Base-by-base conservation (phyloP, 2,113 vertebrate genomes). In the Macaca fascicularis region DNA sequence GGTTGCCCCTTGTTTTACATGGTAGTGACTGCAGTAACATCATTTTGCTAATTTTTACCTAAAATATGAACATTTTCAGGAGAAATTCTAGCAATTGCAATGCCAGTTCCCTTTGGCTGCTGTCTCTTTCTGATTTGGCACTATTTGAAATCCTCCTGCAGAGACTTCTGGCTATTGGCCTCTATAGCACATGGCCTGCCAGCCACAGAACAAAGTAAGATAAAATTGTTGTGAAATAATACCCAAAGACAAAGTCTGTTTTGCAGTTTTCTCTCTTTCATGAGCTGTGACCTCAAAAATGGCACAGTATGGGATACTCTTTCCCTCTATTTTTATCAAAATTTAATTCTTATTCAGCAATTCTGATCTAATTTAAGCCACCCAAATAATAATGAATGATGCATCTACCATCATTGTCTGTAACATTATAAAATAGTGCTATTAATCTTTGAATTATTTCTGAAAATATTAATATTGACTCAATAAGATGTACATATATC, bases 171-270 rank as follows among this genome's bases (percentile, higher is more conserved):
- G 83, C 76, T 93, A 10, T 43, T 88, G 57, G 88, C 38, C 69
- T 97, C 75, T 17, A n/a, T 0, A 59, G 55, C 52, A 72, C 89
- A 94, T 17, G 40, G 80, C 5, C 38, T 94, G 64, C 55, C 89
- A 97, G 79, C 30, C 69, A 61, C 22, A 81, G 86, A 94, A 95
- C 90, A 97, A 93, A 85, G 64, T 88, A 74, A 93, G 79, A 82
- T 85, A 87, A 78, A 61, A 88, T 78, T 90, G 45, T 90, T 95
- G 32, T 76, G 95, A 96, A 94, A 72, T 96, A 95, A 92, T 90
- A 82, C 45, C 35, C 43, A n/a, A 85, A 82, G 61, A 82, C 76
- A 90, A 96, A 78, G 70, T 67, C 16, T 90, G 30, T 80, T 83
- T 40, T 70, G 1, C 32, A 27, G 11, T 86, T 72, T 92, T 17